These are phyloP conservation scores for Stenurella melanura DNA, from an alignment of 2,888 invertebrate species.

Conservation along the genomic window DNA sequence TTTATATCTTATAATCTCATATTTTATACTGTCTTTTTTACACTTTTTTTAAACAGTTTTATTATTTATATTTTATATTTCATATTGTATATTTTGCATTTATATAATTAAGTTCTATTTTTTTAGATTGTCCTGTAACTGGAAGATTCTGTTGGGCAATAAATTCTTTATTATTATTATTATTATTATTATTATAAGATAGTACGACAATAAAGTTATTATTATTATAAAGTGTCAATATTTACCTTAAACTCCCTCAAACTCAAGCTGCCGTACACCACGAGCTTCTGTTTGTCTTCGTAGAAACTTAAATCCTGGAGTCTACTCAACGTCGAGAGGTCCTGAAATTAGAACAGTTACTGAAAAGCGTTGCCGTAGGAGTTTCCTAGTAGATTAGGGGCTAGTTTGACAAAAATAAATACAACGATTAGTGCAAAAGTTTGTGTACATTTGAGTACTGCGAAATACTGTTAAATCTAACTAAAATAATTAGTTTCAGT, in stretches of 20 bases:
- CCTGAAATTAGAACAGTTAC: constrained; percentile 59
- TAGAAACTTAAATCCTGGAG: constrained; percentile 76
- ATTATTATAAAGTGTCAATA: background rate
- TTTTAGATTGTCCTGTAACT: too few relatives aligned
- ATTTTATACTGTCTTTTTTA: too few relatives aligned
- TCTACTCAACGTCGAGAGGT: constrained; percentile 76
- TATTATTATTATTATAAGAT: too few relatives aligned
- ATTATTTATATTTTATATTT: too few relatives aligned
- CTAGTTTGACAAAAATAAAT: background rate
- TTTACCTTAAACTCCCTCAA: constrained; percentile 68
- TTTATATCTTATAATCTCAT: too few relatives aligned
- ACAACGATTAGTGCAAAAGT: background rate
- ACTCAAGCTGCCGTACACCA: constrained; percentile 65
- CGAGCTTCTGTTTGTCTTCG: constrained; percentile 69
- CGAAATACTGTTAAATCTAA: background rate
- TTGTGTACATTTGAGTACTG: background rate
- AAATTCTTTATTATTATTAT: too few relatives aligned
- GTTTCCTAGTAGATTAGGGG: background rate
- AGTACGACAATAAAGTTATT: too few relatives aligned
- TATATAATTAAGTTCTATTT: too few relatives aligned
- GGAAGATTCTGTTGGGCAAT: too few relatives aligned
- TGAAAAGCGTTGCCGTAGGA: background rate
- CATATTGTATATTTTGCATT: too few relatives aligned
- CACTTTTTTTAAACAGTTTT: too few relatives aligned
- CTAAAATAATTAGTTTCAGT: background rate